A percentile compares a stretch with the other conserved stretches of the same genome.
Evolutionary conservation across 2,797 vertebrate genomes (phyloP).

Genomic region (Hydrolagus colliei): DNA sequence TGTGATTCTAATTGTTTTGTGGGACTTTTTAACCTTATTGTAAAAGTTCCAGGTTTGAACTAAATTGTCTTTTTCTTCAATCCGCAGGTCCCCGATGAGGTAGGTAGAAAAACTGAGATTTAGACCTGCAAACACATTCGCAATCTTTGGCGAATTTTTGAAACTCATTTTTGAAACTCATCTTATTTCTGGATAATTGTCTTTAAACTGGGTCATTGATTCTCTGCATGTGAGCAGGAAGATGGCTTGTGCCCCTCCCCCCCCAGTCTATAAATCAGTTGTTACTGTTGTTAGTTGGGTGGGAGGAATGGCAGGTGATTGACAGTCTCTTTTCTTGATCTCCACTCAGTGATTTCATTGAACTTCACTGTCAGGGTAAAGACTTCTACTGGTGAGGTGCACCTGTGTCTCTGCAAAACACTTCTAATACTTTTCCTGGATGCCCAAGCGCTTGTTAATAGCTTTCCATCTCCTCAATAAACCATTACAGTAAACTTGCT

Average conservation of each 20-base stretch:
- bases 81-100: slow-evolving; percentile 64
- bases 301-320: not conserved
- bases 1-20: no score
- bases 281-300: not conserved
- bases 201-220: not conserved
- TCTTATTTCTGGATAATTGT: not conserved
- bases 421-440: no score
- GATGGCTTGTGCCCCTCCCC: no score
- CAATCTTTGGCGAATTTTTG: not conserved
- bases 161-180: no score
- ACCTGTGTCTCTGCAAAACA: not conserved
- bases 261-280: no score
- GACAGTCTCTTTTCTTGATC: not conserved
- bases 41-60: not conserved
- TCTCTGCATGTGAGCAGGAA: not conserved
- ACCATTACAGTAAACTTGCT: no score
- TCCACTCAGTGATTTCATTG: not conserved
- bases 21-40: not conserved
- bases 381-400: not conserved
- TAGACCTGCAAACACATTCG: not conserved
- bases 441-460: no score
- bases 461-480: no score
- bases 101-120: slow-evolving; percentile 41
- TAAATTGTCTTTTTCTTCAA: slow-evolving; percentile 33
- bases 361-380: not conserved